These are phyloP conservation scores for Melikaiella ostensackeni DNA, from an alignment of 2,888 invertebrate species.

Conservation along the genomic window DNA sequence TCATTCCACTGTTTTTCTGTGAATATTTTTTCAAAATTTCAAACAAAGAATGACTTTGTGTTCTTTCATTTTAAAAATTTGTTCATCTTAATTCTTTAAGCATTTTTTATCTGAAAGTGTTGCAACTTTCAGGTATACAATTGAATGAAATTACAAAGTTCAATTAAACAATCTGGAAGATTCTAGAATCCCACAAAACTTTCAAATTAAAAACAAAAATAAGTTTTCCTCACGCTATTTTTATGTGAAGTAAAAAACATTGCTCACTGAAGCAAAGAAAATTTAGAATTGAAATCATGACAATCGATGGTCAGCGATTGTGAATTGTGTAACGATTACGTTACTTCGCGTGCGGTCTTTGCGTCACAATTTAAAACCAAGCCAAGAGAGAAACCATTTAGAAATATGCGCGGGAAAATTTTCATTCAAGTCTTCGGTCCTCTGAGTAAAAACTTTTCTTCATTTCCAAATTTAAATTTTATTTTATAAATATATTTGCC, in stretches of 20 bases:
- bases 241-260: not conserved
- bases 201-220: not conserved
- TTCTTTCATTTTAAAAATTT: too few relatives aligned
- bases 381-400: slow-evolving; percentile 8
- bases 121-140: too few relatives aligned
- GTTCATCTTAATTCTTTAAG: too few relatives aligned
- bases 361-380: slow-evolving; percentile 10
- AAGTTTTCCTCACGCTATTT: not conserved
- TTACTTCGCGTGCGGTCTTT: slow-evolving; percentile 8
- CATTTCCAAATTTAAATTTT: too few relatives aligned
- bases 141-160: too few relatives aligned
- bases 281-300: slow-evolving; percentile 13
- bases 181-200: too few relatives aligned
- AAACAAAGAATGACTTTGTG: too few relatives aligned
- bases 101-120: too few relatives aligned
- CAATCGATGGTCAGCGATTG: slow-evolving; percentile 15
- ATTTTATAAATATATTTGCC: too few relatives aligned
- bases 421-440: not conserved
- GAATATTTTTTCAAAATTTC: too few relatives aligned
- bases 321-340: slow-evolving; percentile 30
- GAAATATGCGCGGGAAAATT: slow-evolving; percentile 1
- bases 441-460: not conserved
- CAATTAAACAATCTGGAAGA: too few relatives aligned
- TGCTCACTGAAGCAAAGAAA: not conserved
- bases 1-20: too few relatives aligned